Percentiles rank a stretch among this genome's conserved stretches.
phyloP scores from a whole-genome alignment of 2,797 vertebrate genomes.

The Streptopelia turtur region DNA sequence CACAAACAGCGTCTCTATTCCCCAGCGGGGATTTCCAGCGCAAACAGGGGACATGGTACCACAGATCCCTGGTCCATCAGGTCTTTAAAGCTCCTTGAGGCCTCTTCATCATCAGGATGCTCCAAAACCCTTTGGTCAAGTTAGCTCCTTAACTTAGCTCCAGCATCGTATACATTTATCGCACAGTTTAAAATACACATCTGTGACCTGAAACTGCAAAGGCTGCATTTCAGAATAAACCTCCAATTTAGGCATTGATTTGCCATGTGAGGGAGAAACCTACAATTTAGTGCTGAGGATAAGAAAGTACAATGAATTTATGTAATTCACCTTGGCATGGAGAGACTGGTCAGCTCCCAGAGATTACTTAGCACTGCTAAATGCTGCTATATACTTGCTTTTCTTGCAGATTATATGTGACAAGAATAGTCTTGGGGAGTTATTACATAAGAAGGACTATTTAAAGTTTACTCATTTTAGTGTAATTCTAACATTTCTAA shows the following conservation, averaged over 20 bases:
- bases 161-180: neutral
- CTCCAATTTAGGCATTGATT: neutral
- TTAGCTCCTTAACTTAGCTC: neutral
- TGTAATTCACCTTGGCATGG: neutral
- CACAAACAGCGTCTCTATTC: neutral
- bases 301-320: neutral
- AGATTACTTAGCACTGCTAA: neutral
- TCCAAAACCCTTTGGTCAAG: neutral
- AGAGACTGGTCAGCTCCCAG: slow-evolving; percentile 2
- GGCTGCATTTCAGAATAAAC: neutral
- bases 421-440: slow-evolving; percentile 29
- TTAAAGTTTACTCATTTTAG: slow-evolving; percentile 43
- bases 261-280: neutral
- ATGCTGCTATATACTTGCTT: neutral
- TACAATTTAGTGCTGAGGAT: neutral
- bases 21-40: neutral
- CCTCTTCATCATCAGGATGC: neutral
- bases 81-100: neutral
- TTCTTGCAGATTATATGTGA: slow-evolving; percentile 18
- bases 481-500: slow-evolving; percentile 33
- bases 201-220: neutral
- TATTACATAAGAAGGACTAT: slow-evolving; percentile 31
- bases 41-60: neutral
- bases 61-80: neutral
- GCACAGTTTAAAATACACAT: neutral